A percentile compares a stretch with the other conserved stretches of the same genome.
Evolutionary conservation across 2,888 invertebrate species (phyloP).

Genomic region (Brassicogethes aeneus): DNA sequence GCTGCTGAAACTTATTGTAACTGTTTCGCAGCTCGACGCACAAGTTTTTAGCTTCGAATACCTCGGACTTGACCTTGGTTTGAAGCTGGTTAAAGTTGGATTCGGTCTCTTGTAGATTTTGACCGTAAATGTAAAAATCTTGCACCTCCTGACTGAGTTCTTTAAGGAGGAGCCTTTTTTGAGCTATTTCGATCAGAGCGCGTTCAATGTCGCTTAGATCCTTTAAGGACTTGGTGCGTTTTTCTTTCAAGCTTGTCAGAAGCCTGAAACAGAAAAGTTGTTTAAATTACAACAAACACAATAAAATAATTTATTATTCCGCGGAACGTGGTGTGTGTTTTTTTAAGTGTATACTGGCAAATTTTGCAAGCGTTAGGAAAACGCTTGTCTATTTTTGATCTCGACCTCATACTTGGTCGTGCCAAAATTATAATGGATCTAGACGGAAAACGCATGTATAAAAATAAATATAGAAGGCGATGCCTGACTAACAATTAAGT

Average conservation of each 20-base stretch:
- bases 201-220: slow-evolving; percentile 70
- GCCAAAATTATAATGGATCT: slow-evolving; percentile 19
- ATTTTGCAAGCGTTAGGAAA: not conserved
- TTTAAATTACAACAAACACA: not conserved
- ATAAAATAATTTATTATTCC: too few species aligned
- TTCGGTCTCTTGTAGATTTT: slow-evolving; percentile 57
- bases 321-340: slow-evolving; percentile 21
- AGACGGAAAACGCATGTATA: too few species aligned
- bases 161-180: slow-evolving; percentile 59
- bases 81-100: slow-evolving; percentile 50
- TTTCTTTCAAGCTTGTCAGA: slow-evolving; percentile 67
- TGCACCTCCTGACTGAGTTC: slow-evolving; percentile 56
- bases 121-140: slow-evolving; percentile 69
- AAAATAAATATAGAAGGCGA: too few species aligned
- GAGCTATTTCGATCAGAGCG: slow-evolving; percentile 60
- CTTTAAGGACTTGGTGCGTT: slow-evolving; percentile 62
- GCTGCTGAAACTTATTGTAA: slow-evolving; percentile 54
- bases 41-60: slow-evolving; percentile 49
- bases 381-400: slow-evolving; percentile 30
- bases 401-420: slow-evolving; percentile 21
- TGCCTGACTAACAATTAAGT: too few species aligned
- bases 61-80: slow-evolving; percentile 48
- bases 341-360: slow-evolving; percentile 6
- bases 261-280: slow-evolving; percentile 49
- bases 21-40: slow-evolving; percentile 51